Evolutionary conservation across 2,113 vertebrate species (phyloP).

Genomic region (Cervus canadensis): DNA sequence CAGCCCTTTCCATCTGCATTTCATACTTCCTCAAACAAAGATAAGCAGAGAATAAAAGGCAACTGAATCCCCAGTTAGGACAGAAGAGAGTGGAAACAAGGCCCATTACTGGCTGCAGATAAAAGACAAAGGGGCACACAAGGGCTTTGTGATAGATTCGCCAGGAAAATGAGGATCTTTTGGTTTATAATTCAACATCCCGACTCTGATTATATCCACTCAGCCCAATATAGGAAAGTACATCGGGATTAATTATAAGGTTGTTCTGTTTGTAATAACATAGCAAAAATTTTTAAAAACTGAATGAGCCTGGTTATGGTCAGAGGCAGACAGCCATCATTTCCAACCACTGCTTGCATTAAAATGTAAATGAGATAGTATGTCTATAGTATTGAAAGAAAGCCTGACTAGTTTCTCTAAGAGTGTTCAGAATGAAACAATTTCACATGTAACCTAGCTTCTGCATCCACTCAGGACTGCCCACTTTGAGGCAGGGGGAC

Average conservation of each 20-base stretch:
- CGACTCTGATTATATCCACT: slow-evolving; percentile 1
- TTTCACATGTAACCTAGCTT: neutral
- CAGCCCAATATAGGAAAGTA: neutral
- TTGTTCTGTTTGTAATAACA: neutral
- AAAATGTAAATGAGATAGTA: slow-evolving; percentile 26
- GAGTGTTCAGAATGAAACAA: slow-evolving; percentile 9
- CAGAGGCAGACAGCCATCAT: slow-evolving; percentile 37
- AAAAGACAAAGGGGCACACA: neutral
- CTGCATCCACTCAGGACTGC: neutral
- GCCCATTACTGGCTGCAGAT: neutral
- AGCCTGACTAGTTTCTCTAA: slow-evolving; percentile 18
- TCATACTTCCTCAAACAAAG: slow-evolving; percentile 25
- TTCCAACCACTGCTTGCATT: slow-evolving; percentile 6
- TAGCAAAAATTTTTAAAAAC: neutral
- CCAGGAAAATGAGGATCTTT: slow-evolving; percentile 47
- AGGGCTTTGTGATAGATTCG: neutral
- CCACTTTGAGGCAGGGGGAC: neutral
- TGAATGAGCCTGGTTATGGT: neutral
- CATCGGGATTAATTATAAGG: neutral
- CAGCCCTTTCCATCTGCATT: slow-evolving; percentile 28
- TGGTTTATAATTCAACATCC: neutral
- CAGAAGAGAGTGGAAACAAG: neutral
- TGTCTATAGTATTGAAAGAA: slow-evolving; percentile 4
- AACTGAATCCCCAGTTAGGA: slow-evolving; percentile 14
- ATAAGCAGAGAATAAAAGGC: slow-evolving; percentile 31